Evolutionary conservation across 2,797 vertebrate species (phyloP).

Genomic region (Clarias laeviceps): DNA sequence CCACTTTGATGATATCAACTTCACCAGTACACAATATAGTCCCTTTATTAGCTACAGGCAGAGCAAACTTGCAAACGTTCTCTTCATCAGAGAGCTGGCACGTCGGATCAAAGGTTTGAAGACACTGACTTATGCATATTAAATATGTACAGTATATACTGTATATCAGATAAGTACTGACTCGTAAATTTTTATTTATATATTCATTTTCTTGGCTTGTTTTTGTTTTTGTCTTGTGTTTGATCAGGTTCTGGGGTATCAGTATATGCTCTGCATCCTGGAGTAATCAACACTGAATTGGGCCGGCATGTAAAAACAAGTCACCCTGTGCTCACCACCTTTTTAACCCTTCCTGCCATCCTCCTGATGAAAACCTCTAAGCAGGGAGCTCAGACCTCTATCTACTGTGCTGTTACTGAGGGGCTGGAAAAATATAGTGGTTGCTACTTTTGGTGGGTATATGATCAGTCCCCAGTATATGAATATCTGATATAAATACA

Average conservation of each 20-base stretch:
- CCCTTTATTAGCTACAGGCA: constrained; percentile 62
- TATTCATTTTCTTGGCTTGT: neutral
- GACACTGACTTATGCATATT: neutral
- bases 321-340: constrained; percentile 50
- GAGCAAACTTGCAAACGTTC: constrained; percentile 64
- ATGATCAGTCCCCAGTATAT: neutral
- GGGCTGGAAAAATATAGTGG: constrained; percentile 58
- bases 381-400: constrained; percentile 62
- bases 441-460: constrained; percentile 61
- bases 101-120: constrained; percentile 57
- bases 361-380: constrained; percentile 63
- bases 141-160: neutral
- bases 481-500: neutral
- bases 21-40: constrained; percentile 54
- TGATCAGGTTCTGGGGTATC: constrained; percentile 57
- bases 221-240: neutral
- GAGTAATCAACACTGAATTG: constrained; percentile 63
- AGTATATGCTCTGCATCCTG: constrained; percentile 60
- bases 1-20: constrained; percentile 63
- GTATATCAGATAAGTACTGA: neutral
- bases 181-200: neutral
- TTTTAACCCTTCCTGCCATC: constrained; percentile 53
- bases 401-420: constrained; percentile 61
- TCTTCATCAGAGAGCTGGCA: constrained; percentile 63
- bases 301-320: constrained; percentile 54